Evolutionary conservation across 2,888 invertebrate species (phyloP).

Genomic region (Drosophila meridionalis): DNA sequence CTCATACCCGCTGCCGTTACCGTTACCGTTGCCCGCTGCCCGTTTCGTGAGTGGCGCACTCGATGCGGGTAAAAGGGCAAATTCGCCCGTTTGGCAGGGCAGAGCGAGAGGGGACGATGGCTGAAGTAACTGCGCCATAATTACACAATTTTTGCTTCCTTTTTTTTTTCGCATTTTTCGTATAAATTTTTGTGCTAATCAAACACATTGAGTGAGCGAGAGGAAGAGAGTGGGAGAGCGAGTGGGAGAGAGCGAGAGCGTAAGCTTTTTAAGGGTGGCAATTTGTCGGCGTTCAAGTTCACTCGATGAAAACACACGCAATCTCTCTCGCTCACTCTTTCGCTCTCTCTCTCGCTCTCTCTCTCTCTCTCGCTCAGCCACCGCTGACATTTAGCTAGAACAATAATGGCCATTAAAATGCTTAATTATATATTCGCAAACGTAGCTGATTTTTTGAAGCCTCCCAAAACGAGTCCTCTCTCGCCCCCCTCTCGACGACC

Average conservation of each 20-base stretch:
- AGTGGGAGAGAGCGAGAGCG: slow-evolving; percentile 20
- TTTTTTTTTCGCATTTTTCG: slow-evolving; percentile 38
- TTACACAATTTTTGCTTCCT: slow-evolving; percentile 55
- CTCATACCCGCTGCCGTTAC: neutral
- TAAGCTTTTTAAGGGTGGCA: slow-evolving; percentile 79
- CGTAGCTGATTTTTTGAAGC: slow-evolving; percentile 70
- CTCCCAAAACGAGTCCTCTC: neutral
- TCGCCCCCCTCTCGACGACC: neutral
- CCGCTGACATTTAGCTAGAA: slow-evolving; percentile 62
- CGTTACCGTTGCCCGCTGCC: slow-evolving; percentile 7
- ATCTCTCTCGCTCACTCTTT: neutral
- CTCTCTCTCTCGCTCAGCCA: slow-evolving; percentile 20
- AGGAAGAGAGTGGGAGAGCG: slow-evolving; percentile 7
- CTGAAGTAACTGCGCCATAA: slow-evolving; percentile 68
- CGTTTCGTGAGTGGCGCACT: slow-evolving; percentile 49
- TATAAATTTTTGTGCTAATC: slow-evolving; percentile 60
- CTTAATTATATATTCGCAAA: slow-evolving; percentile 83
- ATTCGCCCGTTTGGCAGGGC: neutral
- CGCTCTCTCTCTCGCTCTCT: neutral
- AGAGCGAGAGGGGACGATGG: neutral
- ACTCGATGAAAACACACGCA: slow-evolving; percentile 52
- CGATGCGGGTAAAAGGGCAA: slow-evolving; percentile 44
- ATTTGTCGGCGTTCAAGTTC: slow-evolving; percentile 74
- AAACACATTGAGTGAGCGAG: slow-evolving; percentile 46
- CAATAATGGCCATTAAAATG: slow-evolving; percentile 83